Base-by-base conservation (phyloP, 2,113 vertebrate genomes). In the Pampusana beccarii region DNA sequence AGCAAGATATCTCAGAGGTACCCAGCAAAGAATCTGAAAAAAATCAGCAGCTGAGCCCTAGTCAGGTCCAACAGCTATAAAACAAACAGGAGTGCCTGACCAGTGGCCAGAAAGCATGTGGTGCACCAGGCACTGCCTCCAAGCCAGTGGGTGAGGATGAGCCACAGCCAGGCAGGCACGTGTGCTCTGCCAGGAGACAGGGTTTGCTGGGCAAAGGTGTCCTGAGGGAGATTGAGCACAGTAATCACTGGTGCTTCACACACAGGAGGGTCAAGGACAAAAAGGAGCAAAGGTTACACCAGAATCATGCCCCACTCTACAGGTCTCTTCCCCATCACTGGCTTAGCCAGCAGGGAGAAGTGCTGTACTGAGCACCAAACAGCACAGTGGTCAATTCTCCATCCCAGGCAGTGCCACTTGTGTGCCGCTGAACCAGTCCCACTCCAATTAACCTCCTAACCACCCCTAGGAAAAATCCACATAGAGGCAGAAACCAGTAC, bases 401-500 rank as follows among this genome's bases (percentile, higher is more conserved):
- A 40, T 26, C n/a, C 42, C 75, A 73, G 29, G 9, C 24, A 8
- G 1, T 28, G 60, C 21, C 12, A 2, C 28, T n/a, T 28, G 31
- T 16, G 13, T 42, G 48, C 36, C 62, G n/a, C 9, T 2, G 1
- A 77, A n/a, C 29, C 7, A 8, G 17, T 70, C 40, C 34, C 10
- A 13, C 56, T 46, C 17, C 34, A 42, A 2, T 13, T 24, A 16
- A 65, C 12, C 5, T 64, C 69, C 65, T 51, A 60, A 56, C 3
- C 10, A 60, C 20, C 18, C 44, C 38, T 16, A 51, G 13, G 25
- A 24, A 73, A 78, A 18, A 10, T 19, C 17, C 44, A 3, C 11
- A 60, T 0, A 0, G 16, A 28, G 16, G 13, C 48, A 85, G 25
- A 74, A 66, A 50, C 0, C 1, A 0, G 28, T 11, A 42, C 24